phyloP scores from a whole-genome alignment of 23 tunicate species.

The Ascidia mentula region DNA sequence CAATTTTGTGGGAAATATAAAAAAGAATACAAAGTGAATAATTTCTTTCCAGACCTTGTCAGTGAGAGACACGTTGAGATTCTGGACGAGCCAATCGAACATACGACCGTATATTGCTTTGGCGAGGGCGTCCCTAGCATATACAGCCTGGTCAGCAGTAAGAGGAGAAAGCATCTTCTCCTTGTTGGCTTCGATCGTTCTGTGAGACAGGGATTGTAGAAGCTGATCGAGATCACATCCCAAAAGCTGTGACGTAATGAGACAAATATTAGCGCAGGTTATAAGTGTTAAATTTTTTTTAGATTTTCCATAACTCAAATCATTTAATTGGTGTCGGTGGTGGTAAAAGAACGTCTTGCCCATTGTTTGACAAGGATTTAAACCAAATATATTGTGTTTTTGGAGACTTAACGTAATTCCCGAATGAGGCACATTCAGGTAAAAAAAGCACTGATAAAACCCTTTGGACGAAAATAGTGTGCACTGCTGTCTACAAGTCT shows the following conservation, averaged over 20 bases:
- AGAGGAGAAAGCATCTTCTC: constrained; percentile 90
- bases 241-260: constrained; percentile 38
- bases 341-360: too few species aligned
- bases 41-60: constrained; percentile 38
- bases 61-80: constrained; percentile 64
- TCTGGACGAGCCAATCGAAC: constrained; percentile 92
- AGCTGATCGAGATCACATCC: constrained; percentile 60
- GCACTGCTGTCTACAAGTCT: neutral
- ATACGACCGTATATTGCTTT: constrained; percentile 95
- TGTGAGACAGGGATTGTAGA: constrained; percentile 61
- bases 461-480: neutral
- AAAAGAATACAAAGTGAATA: neutral
- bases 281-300: neutral
- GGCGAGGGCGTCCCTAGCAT: constrained; percentile 88
- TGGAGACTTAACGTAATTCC: too few species aligned
- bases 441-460: too few species aligned
- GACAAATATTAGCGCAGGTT: neutral
- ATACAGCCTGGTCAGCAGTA: constrained; percentile 72
- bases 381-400: too few species aligned
- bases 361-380: too few species aligned
- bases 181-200: constrained; percentile 81
- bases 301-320: too few species aligned
- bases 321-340: too few species aligned
- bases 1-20: too few species aligned
- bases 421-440: too few species aligned